A percentile compares a stretch with the other conserved stretches of the same genome.
phyloP scores from a whole-genome alignment of 2,113 vertebrate genomes.

The Platycercus adscitus region DNA sequence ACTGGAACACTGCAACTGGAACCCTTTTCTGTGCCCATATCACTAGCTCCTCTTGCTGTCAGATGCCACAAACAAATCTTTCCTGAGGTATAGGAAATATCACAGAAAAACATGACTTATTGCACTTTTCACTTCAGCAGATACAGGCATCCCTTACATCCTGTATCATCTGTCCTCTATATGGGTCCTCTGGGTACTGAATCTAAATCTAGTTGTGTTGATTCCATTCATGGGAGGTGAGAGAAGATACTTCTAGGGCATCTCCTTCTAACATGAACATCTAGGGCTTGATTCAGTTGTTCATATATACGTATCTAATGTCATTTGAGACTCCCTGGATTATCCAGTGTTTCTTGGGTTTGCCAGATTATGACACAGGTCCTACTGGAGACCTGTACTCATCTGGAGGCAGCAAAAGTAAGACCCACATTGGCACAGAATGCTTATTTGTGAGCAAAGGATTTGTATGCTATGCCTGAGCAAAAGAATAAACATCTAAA shows the following conservation, averaged over 20 bases:
- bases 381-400: not conserved
- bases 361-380: not conserved
- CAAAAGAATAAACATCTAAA: not conserved
- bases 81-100: not conserved
- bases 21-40: not conserved
- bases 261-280: not conserved
- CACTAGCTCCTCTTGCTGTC: not conserved
- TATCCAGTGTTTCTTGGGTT: not conserved
- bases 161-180: not conserved
- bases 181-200: not conserved
- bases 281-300: not conserved
- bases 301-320: not conserved
- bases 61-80: not conserved
- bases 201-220: not conserved
- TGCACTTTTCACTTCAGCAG: not conserved
- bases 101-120: not conserved
- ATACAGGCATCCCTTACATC: not conserved
- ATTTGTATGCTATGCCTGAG: not conserved
- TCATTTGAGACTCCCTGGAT: not conserved
- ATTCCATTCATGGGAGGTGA: not conserved
- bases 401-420: not conserved
- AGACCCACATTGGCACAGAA: not conserved
- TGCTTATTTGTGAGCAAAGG: not conserved
- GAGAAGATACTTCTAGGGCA: not conserved
- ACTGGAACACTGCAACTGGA: not conserved